A percentile compares a stretch with the other conserved stretches of the same genome.
Conservation (phyloP, 2,888 invertebrate species). For the Dryadula phaetusa region DNA sequence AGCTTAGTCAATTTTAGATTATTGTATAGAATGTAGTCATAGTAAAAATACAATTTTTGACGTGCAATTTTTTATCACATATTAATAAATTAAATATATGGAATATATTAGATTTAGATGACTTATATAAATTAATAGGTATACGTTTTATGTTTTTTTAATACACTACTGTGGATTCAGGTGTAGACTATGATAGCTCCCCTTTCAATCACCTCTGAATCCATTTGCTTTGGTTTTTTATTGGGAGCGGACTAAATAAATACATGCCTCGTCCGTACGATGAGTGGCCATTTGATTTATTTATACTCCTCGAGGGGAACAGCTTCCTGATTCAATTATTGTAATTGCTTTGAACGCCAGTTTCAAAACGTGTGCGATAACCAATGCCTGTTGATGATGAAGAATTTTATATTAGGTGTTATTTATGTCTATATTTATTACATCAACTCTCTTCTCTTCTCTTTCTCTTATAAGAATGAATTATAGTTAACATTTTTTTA, state of each 20-base stretch:
- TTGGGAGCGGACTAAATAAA: constrained; percentile 63
- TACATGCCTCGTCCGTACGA: constrained; percentile 55
- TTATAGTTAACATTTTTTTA: background rate
- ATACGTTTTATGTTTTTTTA: background rate
- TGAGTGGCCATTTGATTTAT: constrained; percentile 67
- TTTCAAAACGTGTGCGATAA: constrained; percentile 50
- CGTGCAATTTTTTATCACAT: too few species aligned
- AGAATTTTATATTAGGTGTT: background rate
- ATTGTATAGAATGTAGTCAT: too few species aligned
- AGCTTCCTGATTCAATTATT: constrained; percentile 76
- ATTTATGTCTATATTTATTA: background rate
- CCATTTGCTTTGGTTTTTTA: constrained; percentile 53
- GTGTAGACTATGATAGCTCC: constrained; percentile 47
- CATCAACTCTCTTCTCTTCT: background rate
- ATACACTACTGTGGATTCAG: constrained; percentile 49
- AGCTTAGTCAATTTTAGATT: too few species aligned
- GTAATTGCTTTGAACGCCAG: constrained; percentile 59
- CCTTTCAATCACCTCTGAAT: constrained; percentile 45
- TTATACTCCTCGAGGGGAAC: constrained; percentile 66
- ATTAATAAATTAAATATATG: too few species aligned
- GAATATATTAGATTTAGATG: too few species aligned
- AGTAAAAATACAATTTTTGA: too few species aligned
- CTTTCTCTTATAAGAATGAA: background rate
- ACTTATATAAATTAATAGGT: background rate
- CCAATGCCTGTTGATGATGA: constrained; percentile 46